Base-by-base conservation (phyloP, 2,888 invertebrate genomes). In the Leptothorax acervorum region DNA sequence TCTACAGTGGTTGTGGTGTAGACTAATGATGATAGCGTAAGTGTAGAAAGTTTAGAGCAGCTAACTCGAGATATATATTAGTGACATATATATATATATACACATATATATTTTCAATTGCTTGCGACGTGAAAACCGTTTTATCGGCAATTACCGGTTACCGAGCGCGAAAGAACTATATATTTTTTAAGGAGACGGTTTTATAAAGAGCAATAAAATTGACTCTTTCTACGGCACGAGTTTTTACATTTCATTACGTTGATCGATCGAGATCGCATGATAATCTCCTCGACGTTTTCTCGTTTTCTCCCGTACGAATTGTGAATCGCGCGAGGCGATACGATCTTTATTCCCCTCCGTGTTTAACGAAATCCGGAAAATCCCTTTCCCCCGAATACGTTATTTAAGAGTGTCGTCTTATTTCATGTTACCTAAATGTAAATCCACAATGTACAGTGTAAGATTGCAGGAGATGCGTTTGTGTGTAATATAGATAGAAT, bases 1-100 rank as follows among this genome's bases (percentile, higher is more conserved):
- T 89, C 89, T 89, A 87, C 84, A 66, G 70, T 65, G 87, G 83
- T 88, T 89, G 86, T 87, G 87, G 87, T 79, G 87, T 89, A 89
- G 87, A 87, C 85, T 86, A 86, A 75, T 57, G 68, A 81, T 83
- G 82, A 78, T 89, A 89, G 76, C 63, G 39, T 89, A 88, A 89
- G 82, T 79, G 71, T 62, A 86, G 79, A 85, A 76, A 79, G 70
- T 79, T 81, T 86, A 87, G 86, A 82, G 88, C 88, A 88, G 87
- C 84, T 88, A 85, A 86, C 68, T 84, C 57, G 51, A 68, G 68
- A 62, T 71, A 85, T 66, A 85, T 85, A 62, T 65, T 83, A 85
- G 83, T 53, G 42, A 60, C 35, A 68, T 48, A 68, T 31, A 55
- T 35, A 6, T 35, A 6, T 35, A 0, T 35, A 35, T 35, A 48